Evolutionary conservation across 2,888 invertebrate genomes (phyloP).

Genomic region (Philonicus albiceps): DNA sequence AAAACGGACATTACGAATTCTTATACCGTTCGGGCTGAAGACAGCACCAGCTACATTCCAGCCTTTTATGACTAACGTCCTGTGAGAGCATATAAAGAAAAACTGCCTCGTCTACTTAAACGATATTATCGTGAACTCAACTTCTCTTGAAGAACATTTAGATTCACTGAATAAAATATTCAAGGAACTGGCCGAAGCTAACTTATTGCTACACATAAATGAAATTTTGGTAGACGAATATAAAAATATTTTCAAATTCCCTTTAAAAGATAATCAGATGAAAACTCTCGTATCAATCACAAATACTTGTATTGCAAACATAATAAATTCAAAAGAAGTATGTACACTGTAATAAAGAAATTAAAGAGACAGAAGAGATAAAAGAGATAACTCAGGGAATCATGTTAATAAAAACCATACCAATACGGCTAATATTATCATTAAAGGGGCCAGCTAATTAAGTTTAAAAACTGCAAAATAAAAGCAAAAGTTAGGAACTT

Average conservation of each 20-base stretch:
- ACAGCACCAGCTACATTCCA: too few relatives aligned
- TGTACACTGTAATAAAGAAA: not conserved
- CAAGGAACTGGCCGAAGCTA: conserved; percentile 35
- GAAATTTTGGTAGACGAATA: not conserved
- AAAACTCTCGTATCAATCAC: not conserved
- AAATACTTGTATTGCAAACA: not conserved
- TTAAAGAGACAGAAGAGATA: not conserved
- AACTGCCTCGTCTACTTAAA: conserved; percentile 19
- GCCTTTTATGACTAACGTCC: conserved; percentile 47
- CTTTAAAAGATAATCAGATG: not conserved
- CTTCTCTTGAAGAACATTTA: conserved; percentile 47
- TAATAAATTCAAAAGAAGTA: not conserved
- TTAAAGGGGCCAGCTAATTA: too few relatives aligned
- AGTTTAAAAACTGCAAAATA: too few relatives aligned
- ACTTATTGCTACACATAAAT: not conserved
- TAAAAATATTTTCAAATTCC: not conserved
- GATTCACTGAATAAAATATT: conserved; percentile 44
- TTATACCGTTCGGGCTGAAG: too few relatives aligned
- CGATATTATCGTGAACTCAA: not conserved
- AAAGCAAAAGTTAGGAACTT: too few relatives aligned
- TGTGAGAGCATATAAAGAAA: conserved; percentile 52
- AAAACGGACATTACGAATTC: too few relatives aligned
- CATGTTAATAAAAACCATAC: too few relatives aligned
- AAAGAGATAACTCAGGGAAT: not conserved
- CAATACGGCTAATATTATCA: too few relatives aligned